Percentiles rank a stretch among this genome's conserved stretches.
These are phyloP conservation scores for Arothron firmamentum DNA, from an alignment of 2,113 vertebrate species.

Conservation along the genomic window DNA sequence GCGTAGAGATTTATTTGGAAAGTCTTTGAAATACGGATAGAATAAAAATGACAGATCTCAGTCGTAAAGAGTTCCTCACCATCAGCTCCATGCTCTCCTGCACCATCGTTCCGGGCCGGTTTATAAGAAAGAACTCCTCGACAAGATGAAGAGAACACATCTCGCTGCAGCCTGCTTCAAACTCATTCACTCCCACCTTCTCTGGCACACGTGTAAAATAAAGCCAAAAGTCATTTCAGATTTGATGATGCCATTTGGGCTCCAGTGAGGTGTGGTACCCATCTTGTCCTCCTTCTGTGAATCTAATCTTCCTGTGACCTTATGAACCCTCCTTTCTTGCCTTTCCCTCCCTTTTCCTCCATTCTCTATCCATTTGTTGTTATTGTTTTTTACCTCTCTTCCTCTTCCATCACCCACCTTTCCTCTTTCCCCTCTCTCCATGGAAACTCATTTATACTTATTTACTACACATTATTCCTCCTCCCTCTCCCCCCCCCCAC, in stretches of 20 bases:
- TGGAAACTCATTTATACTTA: constrained; percentile 7
- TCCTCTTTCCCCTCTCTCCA: constrained; percentile 13
- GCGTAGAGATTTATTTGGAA: background rate
- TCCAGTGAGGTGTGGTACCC: constrained; percentile 77
- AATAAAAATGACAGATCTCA: no score
- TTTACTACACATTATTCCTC: background rate
- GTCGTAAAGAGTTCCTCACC: constrained; percentile 5
- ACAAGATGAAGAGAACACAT: constrained; percentile 35
- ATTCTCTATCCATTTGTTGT: background rate
- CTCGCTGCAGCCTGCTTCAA: constrained; percentile 57
- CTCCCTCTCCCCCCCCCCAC: constrained; percentile 10
- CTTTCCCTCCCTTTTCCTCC: constrained; percentile 1
- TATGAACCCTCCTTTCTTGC: constrained; percentile 64
- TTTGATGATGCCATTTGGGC: background rate
- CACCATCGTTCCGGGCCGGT: constrained; percentile 20
- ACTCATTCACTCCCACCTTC: background rate
- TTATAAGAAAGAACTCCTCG: constrained; percentile 15
- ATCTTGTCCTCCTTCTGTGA: constrained; percentile 65
- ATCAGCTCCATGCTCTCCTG: constrained; percentile 53
- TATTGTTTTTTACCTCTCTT: background rate
- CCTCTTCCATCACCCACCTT: background rate
- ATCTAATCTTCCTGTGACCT: constrained; percentile 73
- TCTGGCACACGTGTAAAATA: background rate
- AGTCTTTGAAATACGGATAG: background rate
- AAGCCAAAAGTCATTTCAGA: background rate